Percentiles rank a stretch among this genome's conserved stretches.
Evolutionary conservation across 2,888 invertebrate genomes (phyloP).

Genomic region (Zaprionus obscuricornis): DNA sequence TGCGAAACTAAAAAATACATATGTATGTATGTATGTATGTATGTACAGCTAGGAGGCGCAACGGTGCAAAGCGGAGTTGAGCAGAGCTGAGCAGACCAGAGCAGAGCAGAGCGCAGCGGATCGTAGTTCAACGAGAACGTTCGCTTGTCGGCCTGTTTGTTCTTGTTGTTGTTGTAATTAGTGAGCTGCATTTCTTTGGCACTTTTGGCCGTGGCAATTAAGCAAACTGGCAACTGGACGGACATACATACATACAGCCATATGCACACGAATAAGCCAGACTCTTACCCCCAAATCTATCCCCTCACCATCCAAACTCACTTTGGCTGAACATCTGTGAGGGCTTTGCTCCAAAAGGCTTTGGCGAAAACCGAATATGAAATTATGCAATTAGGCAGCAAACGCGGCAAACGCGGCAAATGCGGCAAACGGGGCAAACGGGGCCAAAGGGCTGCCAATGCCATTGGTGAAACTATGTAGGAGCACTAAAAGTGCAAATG

Average conservation of each 20-base stretch:
- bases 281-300: not conserved
- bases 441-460: not conserved
- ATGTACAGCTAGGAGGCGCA: too few relatives aligned
- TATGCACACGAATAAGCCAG: constrained; percentile 11
- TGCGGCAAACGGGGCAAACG: not conserved
- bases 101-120: not conserved
- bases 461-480: too few relatives aligned
- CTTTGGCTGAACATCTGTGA: not conserved
- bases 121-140: too few relatives aligned
- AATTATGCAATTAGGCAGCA: constrained; percentile 65
- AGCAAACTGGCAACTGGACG: constrained; percentile 56
- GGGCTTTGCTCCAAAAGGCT: constrained; percentile 27
- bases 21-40: too few relatives aligned
- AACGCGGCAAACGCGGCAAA: not conserved
- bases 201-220: constrained; percentile 75
- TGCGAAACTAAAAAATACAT: too few relatives aligned
- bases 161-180: constrained; percentile 68
- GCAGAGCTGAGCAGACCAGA: not conserved
- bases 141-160: too few relatives aligned
- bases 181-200: constrained; percentile 74
- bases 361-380: constrained; percentile 57
- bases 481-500: too few relatives aligned
- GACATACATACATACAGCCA: constrained; percentile 24
- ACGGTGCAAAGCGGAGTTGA: too few relatives aligned
- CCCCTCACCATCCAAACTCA: not conserved